phyloP scores from a whole-genome alignment of 1,140 invertebrate genomes.

The Drosophila kurseongensis region DNA sequence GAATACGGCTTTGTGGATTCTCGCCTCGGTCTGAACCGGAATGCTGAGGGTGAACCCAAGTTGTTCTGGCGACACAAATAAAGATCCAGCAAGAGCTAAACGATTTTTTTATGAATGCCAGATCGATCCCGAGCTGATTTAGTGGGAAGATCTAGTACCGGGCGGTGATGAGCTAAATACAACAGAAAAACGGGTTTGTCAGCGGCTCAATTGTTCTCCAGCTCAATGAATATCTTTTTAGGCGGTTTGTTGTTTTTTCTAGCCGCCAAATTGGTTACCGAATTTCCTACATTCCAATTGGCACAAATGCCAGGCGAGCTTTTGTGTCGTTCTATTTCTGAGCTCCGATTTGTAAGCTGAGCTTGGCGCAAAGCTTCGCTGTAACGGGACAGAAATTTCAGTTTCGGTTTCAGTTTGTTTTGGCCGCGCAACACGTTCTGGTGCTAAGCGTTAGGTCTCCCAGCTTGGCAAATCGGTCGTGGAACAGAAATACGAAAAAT shows the following conservation, averaged over 20 bases:
- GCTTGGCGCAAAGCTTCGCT: constrained; percentile 47
- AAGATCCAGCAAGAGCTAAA: constrained; percentile 9
- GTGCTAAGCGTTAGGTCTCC: constrained; percentile 12
- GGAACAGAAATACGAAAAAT: constrained; percentile 1
- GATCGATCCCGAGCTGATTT: constrained; percentile 7
- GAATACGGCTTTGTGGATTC: constrained; percentile 9
- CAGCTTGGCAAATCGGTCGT: constrained; percentile 3
- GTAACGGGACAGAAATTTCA: constrained; percentile 45
- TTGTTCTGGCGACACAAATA: constrained; percentile 9
- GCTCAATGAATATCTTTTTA: constrained; percentile 35
- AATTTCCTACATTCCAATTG: constrained; percentile 31
- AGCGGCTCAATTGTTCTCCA: constrained; percentile 26
- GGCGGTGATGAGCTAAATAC: constrained; percentile 13
- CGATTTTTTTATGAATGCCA: constrained; percentile 16
- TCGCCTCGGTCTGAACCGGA: constrained; percentile 25
- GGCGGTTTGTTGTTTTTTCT: constrained; percentile 22
- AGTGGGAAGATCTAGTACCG: constrained; percentile 20
- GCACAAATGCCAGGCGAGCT: constrained; percentile 38
- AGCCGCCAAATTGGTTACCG: constrained; percentile 26
- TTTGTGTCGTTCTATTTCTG: constrained; percentile 18
- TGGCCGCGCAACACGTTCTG: constrained; percentile 54
- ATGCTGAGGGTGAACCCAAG: constrained; percentile 16
- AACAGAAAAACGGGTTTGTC: constrained; percentile 42
- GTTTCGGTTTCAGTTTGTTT: constrained; percentile 70
- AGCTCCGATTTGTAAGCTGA: constrained; percentile 22